Base-by-base conservation (phyloP, 2,113 vertebrate species). In the Elachura formosa region DNA sequence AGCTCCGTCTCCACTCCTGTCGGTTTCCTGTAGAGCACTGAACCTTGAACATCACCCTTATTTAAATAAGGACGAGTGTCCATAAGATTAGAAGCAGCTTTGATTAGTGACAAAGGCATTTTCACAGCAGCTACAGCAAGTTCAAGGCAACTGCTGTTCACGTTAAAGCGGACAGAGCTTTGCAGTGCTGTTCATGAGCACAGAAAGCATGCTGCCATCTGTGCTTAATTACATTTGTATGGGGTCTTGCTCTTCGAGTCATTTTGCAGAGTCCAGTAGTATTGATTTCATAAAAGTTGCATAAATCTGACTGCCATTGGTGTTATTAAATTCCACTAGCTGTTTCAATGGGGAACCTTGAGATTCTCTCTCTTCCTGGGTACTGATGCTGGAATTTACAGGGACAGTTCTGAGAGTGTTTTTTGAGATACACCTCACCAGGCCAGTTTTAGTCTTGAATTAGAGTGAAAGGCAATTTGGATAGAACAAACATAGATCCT, bases 271-370 rank as follows among this genome's bases (percentile, higher is more conserved):
- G 84, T 89, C 91, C 79, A 34, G 78, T 85, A 71, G 56, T 96
- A 95, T 77, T 93, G 94, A 90, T 94, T 96, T 86, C 82, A 85
- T 90, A 67, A 85, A 95, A 95, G 89, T 94, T 91, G 83, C 75
- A 91, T 94, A 93, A 96, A 97, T 93, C 85, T 96, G 91, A 80
- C 84, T 96, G 87, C 67, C 59, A 62, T 8, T 77, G 41, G 38
- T 63, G 36, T 55, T 95, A 91, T 81, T 95, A 90, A 76, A 93
- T 93, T 96, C 96, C 91, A 74, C 34, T 66, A 43, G 24, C 36
- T 0, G 0, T 84, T 93, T 95, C 79, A 63, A 11, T 45, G 40
- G 23, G 31, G 64, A 52, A 78, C 75, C 59, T 84, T 94, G 82
- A 88, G 36, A 62, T 67, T 85, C 38, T 62, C 28, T 69, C 45